Evolutionary conservation across 2,113 vertebrate species (phyloP).

Genomic region (Pygoscelis adeliae): DNA sequence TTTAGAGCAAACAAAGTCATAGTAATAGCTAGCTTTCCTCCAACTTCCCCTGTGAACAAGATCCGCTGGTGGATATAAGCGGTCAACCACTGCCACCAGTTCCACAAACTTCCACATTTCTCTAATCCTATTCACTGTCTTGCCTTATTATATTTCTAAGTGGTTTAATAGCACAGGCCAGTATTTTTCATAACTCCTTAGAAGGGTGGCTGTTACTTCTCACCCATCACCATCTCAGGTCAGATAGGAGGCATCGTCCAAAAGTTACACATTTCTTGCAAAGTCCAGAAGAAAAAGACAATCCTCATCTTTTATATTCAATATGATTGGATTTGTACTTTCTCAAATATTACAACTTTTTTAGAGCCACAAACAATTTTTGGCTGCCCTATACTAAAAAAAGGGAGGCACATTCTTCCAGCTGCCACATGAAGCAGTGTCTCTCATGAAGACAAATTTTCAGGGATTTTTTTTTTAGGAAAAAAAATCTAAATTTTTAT

Average conservation of each 20-base stretch:
- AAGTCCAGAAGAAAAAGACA: neutral
- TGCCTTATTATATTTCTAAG: neutral
- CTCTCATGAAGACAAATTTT: neutral
- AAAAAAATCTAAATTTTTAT: neutral
- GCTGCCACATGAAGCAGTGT: neutral
- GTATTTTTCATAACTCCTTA: neutral
- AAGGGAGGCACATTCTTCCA: neutral
- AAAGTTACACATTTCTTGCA: neutral
- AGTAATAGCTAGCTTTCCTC: slow-evolving; percentile 32
- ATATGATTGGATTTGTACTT: neutral
- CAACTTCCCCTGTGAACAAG: slow-evolving; percentile 30
- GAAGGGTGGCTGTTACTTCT: neutral
- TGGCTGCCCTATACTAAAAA: neutral
- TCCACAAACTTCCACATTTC: slow-evolving; percentile 4
- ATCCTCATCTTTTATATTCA: neutral
- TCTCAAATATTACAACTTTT: neutral
- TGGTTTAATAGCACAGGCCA: neutral
- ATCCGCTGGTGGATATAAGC: neutral
- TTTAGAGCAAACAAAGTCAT: slow-evolving; percentile 29
- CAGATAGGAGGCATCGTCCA: neutral
- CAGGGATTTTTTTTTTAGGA: neutral
- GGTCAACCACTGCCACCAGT: neutral
- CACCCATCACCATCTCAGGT: neutral
- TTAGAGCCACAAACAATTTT: neutral
- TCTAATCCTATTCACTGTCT: neutral